Conservation (phyloP, 2,113 vertebrate species). For the Noturus placidus region DNA sequence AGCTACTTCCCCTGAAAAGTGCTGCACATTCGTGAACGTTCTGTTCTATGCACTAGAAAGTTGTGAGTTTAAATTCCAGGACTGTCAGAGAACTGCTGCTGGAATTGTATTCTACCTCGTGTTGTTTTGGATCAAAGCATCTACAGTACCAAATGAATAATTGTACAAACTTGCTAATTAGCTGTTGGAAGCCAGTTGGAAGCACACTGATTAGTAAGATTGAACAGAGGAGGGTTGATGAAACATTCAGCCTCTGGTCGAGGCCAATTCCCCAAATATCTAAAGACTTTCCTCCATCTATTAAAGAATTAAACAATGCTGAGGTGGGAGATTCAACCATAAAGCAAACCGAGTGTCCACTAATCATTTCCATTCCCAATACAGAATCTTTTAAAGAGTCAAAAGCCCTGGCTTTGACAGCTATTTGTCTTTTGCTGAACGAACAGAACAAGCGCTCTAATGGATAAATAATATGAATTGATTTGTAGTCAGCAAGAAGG, state of each 20-base stretch:
- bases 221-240: not conserved
- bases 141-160: not conserved
- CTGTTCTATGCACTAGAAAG: not conserved
- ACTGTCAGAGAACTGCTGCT: not conserved
- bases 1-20: no score
- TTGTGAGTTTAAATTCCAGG: not conserved
- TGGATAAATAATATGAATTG: constrained; percentile 63
- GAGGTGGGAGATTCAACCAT: not conserved
- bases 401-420: constrained; percentile 51
- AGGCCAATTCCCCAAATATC: not conserved
- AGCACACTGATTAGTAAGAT: not conserved
- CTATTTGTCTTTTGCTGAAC: constrained; percentile 61
- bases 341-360: constrained; percentile 36
- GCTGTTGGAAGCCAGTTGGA: not conserved
- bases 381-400: not conserved
- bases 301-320: not conserved
- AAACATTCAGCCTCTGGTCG: not conserved
- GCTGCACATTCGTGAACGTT: not conserved
- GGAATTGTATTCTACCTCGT: not conserved
- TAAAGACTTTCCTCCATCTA: not conserved
- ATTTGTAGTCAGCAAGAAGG: constrained; percentile 50
- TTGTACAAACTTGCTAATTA: not conserved
- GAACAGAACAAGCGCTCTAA: constrained; percentile 55
- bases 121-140: not conserved
- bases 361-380: not conserved